A percentile compares a stretch with the other conserved stretches of the same genome.
Evolutionary conservation across 2,888 invertebrate genomes (phyloP).

Genomic region (Trissoscelio sp.): DNA sequence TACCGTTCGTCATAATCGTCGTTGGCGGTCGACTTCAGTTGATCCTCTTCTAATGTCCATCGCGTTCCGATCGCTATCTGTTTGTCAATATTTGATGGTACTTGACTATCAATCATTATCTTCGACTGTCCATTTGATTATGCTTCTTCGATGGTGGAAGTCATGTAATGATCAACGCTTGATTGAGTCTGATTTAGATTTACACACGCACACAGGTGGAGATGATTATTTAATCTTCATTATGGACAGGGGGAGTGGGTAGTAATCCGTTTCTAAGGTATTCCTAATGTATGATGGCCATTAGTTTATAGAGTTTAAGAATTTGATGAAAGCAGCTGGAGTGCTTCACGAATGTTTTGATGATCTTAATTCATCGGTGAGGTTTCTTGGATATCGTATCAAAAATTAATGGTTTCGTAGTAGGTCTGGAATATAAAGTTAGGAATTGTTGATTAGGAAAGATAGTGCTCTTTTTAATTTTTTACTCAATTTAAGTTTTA

Average conservation of each 20-base stretch:
- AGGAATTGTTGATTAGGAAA: too few relatives aligned
- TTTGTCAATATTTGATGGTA: slow-evolving; percentile 3
- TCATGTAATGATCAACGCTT: background rate
- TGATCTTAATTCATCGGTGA: background rate
- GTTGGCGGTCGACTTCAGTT: background rate
- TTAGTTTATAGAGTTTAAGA: background rate
- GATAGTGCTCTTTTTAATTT: too few relatives aligned
- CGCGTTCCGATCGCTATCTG: slow-evolving; percentile 6
- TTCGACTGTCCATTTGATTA: background rate
- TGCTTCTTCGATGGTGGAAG: background rate
- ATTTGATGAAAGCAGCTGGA: background rate
- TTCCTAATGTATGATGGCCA: background rate
- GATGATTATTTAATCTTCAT: slow-evolving; percentile 3
- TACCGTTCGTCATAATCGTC: slow-evolving; percentile 40
- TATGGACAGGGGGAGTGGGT: background rate
- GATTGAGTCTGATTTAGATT: background rate
- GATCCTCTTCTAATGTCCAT: slow-evolving; percentile 1
- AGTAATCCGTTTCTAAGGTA: slow-evolving; percentile 10
- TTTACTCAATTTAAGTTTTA: too few relatives aligned
- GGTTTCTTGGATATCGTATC: background rate
- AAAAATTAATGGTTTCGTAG: too few relatives aligned
- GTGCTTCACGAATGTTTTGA: background rate
- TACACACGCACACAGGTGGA: too few relatives aligned
- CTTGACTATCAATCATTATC: background rate
- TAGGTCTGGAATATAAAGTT: too few relatives aligned